Evolutionary conservation across 2,888 invertebrate genomes (phyloP), one percentile per base, ranked within the genome.

Genomic region (Lordiphosa fenestrarum): DNA sequence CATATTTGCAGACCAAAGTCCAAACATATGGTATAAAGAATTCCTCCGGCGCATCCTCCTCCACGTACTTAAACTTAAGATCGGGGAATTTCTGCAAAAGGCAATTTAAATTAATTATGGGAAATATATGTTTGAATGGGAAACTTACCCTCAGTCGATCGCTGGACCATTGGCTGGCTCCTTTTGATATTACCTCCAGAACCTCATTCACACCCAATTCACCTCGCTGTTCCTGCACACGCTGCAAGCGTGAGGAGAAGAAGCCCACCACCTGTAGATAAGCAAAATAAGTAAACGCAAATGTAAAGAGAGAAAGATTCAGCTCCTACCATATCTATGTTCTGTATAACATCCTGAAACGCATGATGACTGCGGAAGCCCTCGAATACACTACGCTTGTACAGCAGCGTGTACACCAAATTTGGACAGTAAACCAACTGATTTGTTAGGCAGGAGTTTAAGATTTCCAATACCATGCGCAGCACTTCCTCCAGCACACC

Each of bases 11-110:
- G 42, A 98, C 95, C 52, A 99, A 91, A 3, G 95, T 95, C 99
- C 99, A 99, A 21, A 99, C 96, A 89, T 99, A 99, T 0, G 99
- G 99, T 73, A 99, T 97, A 91, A 99, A 99, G 91, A 99, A 99
- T 86, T 99, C 98, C 89, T 99, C 99, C 0, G 99, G 99, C 57
- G 96, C 94, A 70, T 99, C 99, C 89, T 99, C 99, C 90, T 99
- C 99, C 0, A 99, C 99, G 88, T 99, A 99, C 72, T 98, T 97
- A 91, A 99, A 99, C 90, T 98, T 99, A 44, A 99, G 90, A 85
- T 99, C 99, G 0, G 99, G 99, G 89, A 99, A 98, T 94, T 98
- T 99, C 96, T 98, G 91, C 2, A 91, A 80, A 6, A 50, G n/a
- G 4, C 30, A 21, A 7, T 38, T 1, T 12, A 23, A 55, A n/a